Evolutionary conservation across 2,797 vertebrate species (phyloP).

Genomic region (Galaxias olidus): DNA sequence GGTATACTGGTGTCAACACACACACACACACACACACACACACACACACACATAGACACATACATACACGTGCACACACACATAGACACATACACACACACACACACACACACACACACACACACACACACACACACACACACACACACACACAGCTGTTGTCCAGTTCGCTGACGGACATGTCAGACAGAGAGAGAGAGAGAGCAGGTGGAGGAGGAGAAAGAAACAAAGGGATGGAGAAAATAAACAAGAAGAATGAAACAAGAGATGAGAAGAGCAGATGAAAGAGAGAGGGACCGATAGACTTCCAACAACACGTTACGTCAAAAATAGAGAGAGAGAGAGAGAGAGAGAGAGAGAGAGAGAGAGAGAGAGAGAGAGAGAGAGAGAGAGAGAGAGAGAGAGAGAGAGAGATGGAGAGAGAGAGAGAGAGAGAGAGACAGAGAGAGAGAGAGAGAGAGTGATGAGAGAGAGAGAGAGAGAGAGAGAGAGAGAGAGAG

Average conservation of each 20-base stretch:
- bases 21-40: too few species aligned
- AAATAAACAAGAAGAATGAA: background rate
- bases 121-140: too few species aligned
- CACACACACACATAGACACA: too few species aligned
- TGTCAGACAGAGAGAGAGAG: constrained; percentile 20
- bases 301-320: too few species aligned
- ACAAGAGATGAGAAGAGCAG: too few species aligned
- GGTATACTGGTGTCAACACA: too few species aligned
- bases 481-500: background rate
- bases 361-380: constrained; percentile 38
- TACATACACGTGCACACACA: too few species aligned
- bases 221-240: too few species aligned
- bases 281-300: background rate
- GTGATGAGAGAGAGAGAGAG: background rate
- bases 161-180: too few species aligned
- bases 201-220: background rate
- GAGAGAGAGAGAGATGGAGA: background rate
- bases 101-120: too few species aligned
- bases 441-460: background rate
- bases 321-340: background rate
- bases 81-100: too few species aligned
- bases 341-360: constrained; percentile 21
- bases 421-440: background rate
- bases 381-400: constrained; percentile 11
- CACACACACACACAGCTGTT: too few species aligned